Conservation (phyloP, 2,888 invertebrate genomes). For the Steinernema scapterisci region DNA sequence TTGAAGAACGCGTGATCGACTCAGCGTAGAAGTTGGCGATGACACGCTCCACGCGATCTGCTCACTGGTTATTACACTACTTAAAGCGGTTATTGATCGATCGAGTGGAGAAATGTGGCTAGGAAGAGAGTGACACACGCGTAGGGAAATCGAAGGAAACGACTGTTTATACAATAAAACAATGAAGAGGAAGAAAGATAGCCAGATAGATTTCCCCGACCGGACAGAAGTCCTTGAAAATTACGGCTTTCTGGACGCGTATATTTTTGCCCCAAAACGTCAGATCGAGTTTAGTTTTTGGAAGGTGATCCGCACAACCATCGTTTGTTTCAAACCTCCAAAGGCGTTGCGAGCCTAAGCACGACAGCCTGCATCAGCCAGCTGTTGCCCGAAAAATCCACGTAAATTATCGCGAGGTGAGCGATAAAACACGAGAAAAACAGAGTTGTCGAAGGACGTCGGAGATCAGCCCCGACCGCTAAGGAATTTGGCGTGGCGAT, state of each 20-base stretch:
- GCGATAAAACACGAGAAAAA: slow-evolving; percentile 6
- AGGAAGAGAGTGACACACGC: too few species aligned
- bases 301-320: neutral
- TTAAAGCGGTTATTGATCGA: neutral
- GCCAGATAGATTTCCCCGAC: neutral
- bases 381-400: neutral
- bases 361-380: neutral
- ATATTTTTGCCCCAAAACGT: neutral
- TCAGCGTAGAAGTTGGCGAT: neutral
- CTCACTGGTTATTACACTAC: neutral
- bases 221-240: neutral
- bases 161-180: too few species aligned
- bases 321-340: neutral
- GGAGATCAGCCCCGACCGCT: slow-evolving; percentile 4
- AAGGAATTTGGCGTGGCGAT: slow-evolving; percentile 12
- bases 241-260: neutral
- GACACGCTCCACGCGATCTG: neutral
- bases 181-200: neutral
- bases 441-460: neutral
- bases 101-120: neutral
- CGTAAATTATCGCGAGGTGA: slow-evolving; percentile 8
- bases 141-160: too few species aligned
- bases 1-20: neutral
- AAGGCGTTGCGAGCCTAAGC: neutral
- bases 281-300: slow-evolving; percentile 8